Base-by-base conservation (phyloP, 1,140 invertebrate species). In the Drosophila parvula region DNA sequence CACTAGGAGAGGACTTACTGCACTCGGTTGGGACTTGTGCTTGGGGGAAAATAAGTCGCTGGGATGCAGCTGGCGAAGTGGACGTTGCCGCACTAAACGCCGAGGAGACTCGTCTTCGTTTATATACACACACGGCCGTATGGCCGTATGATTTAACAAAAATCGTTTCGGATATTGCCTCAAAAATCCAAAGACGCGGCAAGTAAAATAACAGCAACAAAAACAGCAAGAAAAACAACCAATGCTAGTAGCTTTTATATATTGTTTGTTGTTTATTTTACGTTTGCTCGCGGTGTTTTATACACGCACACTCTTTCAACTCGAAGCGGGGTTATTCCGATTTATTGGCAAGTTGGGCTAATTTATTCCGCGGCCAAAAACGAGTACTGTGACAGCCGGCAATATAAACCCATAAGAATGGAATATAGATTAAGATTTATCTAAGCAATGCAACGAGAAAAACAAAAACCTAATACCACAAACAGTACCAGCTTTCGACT, bases 141-240 rank as follows among this genome's bases (percentile, higher is more conserved):
- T 36, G 50, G 50, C 32, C 74, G 77, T 83, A 90, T 88, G 85
- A 80, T 89, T 88, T 88, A 90, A 88, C 84, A 78, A 81, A 88
- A 84, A 74, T 79, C 84, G 84, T 80, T 78, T 88, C 73, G 83
- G 81, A 83, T 78, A 82, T 81, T 73, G 83, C 83, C 82, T 84
- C 75, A 89, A 88, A 89, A 89, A 89, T 75, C 77, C 61, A 90
- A 84, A 88, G 83, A 81, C 84, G 73, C 84, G 79, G 77, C 68
- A 76, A 74, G 78, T 79, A 79, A 86, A 82, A 74, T 63, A 76
- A 67, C 62, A 84, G 67, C 50, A 78, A 45, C 60, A 81, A 34
- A 48, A 67, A 51, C 36, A 57, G 10, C 34, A 77, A 47, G 44
- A 57, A 34, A 71, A 53, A 43, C 75, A 63, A 63, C 43, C 78